Evolutionary conservation across 1,140 invertebrate genomes (phyloP), one percentile per base, ranked within the genome.

Genomic region (Musca domestica): DNA sequence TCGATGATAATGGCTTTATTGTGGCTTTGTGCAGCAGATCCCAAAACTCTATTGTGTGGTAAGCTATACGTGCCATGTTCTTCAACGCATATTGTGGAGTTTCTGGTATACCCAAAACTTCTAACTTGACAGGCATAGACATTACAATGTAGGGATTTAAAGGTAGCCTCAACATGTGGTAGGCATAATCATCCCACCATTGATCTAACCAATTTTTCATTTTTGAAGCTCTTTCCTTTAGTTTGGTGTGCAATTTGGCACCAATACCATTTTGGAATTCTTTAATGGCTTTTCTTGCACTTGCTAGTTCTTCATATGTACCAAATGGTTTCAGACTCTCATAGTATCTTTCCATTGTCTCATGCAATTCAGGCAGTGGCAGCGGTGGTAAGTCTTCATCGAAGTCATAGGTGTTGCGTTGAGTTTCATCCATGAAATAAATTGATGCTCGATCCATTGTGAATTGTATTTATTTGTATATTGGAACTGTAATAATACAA

Each of bases 141-240:
- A 84, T 84, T 4, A 81, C 74, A 27, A 76, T 78, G 41, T 76
- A 82, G 25, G 83, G 83, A 85, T 91, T 86, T 19, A 91, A 83
- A 0, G 90, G 87, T 49, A 85, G 81, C 34, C 91, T 81, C 17
- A 88, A 83, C 58, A 84, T 73, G 23, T 91, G 83, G 76, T 92
- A 92, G 1, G 89, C 89, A 78, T 88, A 91, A 73, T 90, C 87
- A 78, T 92, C 90, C 90, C 91, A 92, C 89, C 89, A 91, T 80
- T 88, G 87, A 19, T 81, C 79, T 71, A 81, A 66, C 79, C 83
- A 81, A 70, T 81, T 81, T 69, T 72, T 75, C 70, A 80, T 72
- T 15, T 68, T 72, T 85, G 86, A 46, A 84, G 83, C 77, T 83
- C 86, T 58, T 78, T 81, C 66, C 27, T 80, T 88, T 83, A 92